Evolutionary conservation across 2,888 invertebrate species (phyloP), one percentile per base, ranked within the genome.

Genomic region (Drosophila lutescens): DNA sequence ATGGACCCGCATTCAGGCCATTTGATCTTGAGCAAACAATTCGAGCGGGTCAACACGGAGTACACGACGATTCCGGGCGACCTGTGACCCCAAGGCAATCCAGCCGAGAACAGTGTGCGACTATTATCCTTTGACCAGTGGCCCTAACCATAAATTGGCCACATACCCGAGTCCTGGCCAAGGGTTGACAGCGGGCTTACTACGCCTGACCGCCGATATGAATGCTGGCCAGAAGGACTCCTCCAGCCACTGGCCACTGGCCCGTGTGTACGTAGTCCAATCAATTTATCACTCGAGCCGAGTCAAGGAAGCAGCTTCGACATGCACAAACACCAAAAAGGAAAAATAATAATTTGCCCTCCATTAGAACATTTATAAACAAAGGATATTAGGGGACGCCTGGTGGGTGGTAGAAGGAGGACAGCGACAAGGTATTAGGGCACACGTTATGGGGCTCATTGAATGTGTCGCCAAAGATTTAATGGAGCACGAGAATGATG

Each of bases 51-150:
- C 86, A 81, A 76, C 73, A 84, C 55, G 62, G 66, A 73, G 61
- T 56, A 74, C 66, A 69, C 65, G 60, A 49, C 54, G 51, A 47
- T 69, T 46, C 56, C 51, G 44, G 58, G 23, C 41, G 66, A 51
- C 67, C 74, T 65, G 44, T 49, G 56, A 74, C 67, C 57, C 56
- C 46, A 43, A 66, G 59, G 59, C 70, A 60, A 66, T 65, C 54
- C 51, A 68, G 65, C 70, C 70, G 67, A 47, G 61, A 61, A 57
- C 76, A 58, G 66, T 67, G 68, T 72, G 56, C 46, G 76, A 79
- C 87, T 89, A 88, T 89, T 89, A 89, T 89, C 89, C 88, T 89
- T 89, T 89, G 89, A 86, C 88, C 87, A 74, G 76, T 66, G 84
- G 77, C 87, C 86, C 78, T 76, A 81, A 74, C 89, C 87, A 89